A percentile compares a stretch with the other conserved stretches of the same genome.
Conservation (phyloP, 2,113 vertebrate genomes). For the Chaenocephalus aceratus region DNA sequence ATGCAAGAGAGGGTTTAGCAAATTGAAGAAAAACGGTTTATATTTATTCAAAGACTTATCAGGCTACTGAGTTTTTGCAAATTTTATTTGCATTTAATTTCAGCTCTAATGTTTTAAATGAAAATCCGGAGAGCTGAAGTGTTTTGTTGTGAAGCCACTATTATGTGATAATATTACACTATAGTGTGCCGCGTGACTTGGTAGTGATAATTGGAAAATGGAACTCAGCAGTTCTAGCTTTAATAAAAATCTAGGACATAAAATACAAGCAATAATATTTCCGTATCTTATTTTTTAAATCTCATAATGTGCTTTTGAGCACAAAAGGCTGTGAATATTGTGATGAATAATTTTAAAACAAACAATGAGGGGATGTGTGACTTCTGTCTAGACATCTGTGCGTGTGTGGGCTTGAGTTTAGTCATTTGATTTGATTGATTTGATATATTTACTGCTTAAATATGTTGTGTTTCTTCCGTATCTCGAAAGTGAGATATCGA, state of each 20-base stretch:
- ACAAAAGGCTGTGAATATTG: not conserved
- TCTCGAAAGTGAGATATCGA: slow-evolving; percentile 11
- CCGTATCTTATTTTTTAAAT: not conserved
- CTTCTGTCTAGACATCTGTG: slow-evolving; percentile 15
- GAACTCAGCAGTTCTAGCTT: not conserved
- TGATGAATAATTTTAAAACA: not conserved
- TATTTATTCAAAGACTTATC: not conserved
- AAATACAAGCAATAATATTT: not conserved
- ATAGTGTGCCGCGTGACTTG: not conserved
- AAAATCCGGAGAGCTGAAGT: slow-evolving; percentile 67
- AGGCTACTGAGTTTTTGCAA: not conserved
- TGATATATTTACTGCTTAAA: slow-evolving; percentile 26
- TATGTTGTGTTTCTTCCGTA: slow-evolving; percentile 5
- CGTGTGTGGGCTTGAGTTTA: not conserved
- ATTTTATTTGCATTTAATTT: not conserved
- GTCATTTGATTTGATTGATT: slow-evolving; percentile 24
- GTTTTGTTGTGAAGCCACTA: slow-evolving; percentile 59
- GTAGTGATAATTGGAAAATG: not conserved
- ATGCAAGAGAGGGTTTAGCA: not conserved
- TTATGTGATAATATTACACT: not conserved
- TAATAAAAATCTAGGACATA: not conserved
- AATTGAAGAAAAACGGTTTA: not conserved
- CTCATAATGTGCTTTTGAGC: not conserved
- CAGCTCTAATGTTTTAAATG: slow-evolving; percentile 69
- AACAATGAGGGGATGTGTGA: not conserved